These are phyloP conservation scores for Dryocosmus kuriphilus DNA, from an alignment of 2,888 invertebrate species.

Conservation along the genomic window DNA sequence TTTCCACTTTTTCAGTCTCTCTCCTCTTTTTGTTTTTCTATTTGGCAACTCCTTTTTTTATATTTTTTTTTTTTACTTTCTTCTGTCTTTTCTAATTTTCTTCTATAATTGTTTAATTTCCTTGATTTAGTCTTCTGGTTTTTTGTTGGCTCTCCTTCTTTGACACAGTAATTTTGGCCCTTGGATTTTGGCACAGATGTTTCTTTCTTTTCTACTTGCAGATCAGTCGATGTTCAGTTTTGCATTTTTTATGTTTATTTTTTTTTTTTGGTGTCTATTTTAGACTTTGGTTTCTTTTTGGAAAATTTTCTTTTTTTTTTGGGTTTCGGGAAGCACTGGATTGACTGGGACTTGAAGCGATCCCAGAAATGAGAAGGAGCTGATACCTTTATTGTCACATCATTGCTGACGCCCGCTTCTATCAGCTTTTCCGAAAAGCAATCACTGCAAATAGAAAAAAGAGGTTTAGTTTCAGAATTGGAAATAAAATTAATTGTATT, in stretches of 20 bases:
- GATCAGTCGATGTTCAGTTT: slow-evolving; percentile 43
- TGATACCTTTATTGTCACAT: slow-evolving; percentile 77
- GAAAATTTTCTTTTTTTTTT: slow-evolving; percentile 57
- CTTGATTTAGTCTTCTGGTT: not conserved
- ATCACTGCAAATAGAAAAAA: slow-evolving; percentile 67
- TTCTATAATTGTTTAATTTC: slow-evolving; percentile 15
- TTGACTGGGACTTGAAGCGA: slow-evolving; percentile 65
- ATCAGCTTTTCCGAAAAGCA: slow-evolving; percentile 72
- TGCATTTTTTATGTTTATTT: slow-evolving; percentile 41
- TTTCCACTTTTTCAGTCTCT: slow-evolving; percentile 49
- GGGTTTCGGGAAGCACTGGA: slow-evolving; percentile 73
- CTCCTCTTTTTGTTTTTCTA: slow-evolving; percentile 23
- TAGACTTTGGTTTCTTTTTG: slow-evolving; percentile 51
- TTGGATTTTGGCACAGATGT: slow-evolving; percentile 34
- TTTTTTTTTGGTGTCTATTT: slow-evolving; percentile 47
- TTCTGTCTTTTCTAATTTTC: slow-evolving; percentile 46
- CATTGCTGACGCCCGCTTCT: slow-evolving; percentile 69
- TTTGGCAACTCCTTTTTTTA: slow-evolving; percentile 41
- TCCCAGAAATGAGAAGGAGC: slow-evolving; percentile 69
- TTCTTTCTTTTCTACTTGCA: slow-evolving; percentile 41
- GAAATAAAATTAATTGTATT: not conserved
- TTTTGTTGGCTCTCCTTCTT: slow-evolving; percentile 32
- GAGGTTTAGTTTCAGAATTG: not conserved
- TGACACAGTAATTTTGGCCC: slow-evolving; percentile 31
- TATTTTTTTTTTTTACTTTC: slow-evolving; percentile 13